Conservation (phyloP, 2,888 invertebrate species). For the Drosophila flavopinicola region DNA sequence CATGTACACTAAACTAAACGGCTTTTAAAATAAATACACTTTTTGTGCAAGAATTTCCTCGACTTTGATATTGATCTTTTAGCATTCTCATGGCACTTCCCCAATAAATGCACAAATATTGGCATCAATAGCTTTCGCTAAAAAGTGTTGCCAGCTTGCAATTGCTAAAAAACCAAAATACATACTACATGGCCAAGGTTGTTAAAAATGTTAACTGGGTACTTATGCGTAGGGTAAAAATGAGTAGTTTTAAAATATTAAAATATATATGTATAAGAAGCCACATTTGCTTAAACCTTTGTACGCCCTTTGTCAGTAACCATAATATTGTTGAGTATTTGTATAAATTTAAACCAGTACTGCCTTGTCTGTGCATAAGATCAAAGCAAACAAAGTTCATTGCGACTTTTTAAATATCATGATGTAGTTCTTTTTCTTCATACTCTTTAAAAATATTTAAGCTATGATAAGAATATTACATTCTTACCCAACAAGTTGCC, state of each 20-base stretch:
- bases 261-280: no score
- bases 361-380: conserved; percentile 16
- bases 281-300: no score
- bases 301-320: no score
- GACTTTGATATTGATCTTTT: conserved; percentile 32
- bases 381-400: conserved; percentile 26
- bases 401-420: no score
- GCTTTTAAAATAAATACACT: background rate
- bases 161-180: background rate
- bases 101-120: conserved; percentile 13
- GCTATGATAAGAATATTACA: no score
- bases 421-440: no score
- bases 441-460: no score
- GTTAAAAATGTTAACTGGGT: no score
- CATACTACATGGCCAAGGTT: no score
- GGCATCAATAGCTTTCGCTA: conserved; percentile 2
- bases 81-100: conserved; percentile 14
- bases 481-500: no score
- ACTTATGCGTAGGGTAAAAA: no score
- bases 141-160: background rate
- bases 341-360: conserved; percentile 1
- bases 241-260: no score
- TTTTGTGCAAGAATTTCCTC: conserved; percentile 9
- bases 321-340: background rate
- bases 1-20: background rate